Evolutionary conservation across 2,797 vertebrate species (phyloP).

Genomic region (Lateolabrax maculatus): DNA sequence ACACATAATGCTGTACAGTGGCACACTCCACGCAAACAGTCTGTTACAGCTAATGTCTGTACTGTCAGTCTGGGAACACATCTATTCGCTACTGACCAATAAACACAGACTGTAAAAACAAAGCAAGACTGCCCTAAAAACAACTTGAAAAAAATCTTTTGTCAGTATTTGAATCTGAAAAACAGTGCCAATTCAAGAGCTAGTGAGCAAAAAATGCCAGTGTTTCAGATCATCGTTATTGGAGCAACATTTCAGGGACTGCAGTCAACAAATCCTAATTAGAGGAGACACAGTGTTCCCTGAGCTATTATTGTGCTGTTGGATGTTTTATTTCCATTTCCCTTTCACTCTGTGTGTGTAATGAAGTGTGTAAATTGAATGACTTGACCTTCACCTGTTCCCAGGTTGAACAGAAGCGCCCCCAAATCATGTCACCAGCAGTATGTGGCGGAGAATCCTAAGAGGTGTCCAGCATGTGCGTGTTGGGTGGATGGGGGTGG

Average conservation of each 20-base stretch:
- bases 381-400: constrained; percentile 70
- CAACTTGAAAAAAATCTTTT: neutral
- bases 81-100: neutral
- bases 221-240: constrained; percentile 28
- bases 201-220: neutral
- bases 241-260: constrained; percentile 29
- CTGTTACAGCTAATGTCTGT: neutral
- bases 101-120: constrained; percentile 1
- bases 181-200: neutral
- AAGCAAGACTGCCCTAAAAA: neutral
- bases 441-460: constrained; percentile 37
- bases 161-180: neutral
- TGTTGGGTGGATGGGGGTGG: constrained; percentile 4
- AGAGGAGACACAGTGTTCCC: constrained; percentile 52
- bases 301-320: constrained; percentile 45
- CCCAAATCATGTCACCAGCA: constrained; percentile 41
- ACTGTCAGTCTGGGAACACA: constrained; percentile 3
- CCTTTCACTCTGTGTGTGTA: constrained; percentile 53
- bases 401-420: constrained; percentile 31
- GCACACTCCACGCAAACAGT: neutral
- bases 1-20: neutral
- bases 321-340: constrained; percentile 63
- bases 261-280: constrained; percentile 61
- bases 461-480: constrained; percentile 3
- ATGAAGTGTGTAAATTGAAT: constrained; percentile 64